A percentile compares a stretch with the other conserved stretches of the same genome.
phyloP scores from a whole-genome alignment of 2,113 vertebrate species.

The Taurulus bubalis region DNA sequence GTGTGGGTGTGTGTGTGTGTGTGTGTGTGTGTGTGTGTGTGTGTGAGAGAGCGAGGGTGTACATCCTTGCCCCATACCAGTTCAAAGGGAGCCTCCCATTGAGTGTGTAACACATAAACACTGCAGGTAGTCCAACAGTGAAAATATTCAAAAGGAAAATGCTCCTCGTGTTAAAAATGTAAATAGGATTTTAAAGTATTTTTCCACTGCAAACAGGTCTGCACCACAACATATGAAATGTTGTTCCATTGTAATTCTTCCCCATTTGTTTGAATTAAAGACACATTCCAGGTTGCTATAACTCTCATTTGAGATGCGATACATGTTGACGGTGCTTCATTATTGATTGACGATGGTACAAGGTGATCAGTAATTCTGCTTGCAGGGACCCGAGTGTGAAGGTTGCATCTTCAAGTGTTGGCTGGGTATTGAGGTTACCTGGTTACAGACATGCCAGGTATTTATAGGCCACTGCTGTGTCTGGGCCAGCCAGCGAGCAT shows the following conservation, averaged over 20 bases:
- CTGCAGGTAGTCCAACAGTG: conserved; percentile 24
- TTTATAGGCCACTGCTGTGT: conserved; percentile 59
- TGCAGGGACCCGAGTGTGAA: not conserved
- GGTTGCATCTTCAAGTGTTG: not conserved
- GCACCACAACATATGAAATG: not conserved
- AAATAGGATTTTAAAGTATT: not conserved
- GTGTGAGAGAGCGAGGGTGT: conserved; percentile 3
- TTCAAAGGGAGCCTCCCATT: conserved; percentile 55
- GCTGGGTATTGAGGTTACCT: conserved; percentile 53
- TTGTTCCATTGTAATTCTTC: not conserved
- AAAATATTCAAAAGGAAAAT: not conserved
- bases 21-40: no score
- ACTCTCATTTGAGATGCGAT: not conserved
- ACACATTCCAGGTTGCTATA: not conserved
- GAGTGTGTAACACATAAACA: conserved; percentile 39
- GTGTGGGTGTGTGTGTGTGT: no score
- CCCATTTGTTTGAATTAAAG: not conserved
- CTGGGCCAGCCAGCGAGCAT: conserved; percentile 40
- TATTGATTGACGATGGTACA: not conserved
- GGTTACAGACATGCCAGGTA: conserved; percentile 34
- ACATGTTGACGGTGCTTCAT: not conserved
- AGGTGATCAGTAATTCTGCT: not conserved
- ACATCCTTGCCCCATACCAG: conserved; percentile 15
- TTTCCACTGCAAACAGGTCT: not conserved
- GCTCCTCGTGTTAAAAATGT: not conserved